A percentile compares a stretch with the other conserved stretches of the same genome.
These are phyloP conservation scores for Drosophila kanekoi DNA, from an alignment of 2,888 invertebrate species.

Conservation along the genomic window DNA sequence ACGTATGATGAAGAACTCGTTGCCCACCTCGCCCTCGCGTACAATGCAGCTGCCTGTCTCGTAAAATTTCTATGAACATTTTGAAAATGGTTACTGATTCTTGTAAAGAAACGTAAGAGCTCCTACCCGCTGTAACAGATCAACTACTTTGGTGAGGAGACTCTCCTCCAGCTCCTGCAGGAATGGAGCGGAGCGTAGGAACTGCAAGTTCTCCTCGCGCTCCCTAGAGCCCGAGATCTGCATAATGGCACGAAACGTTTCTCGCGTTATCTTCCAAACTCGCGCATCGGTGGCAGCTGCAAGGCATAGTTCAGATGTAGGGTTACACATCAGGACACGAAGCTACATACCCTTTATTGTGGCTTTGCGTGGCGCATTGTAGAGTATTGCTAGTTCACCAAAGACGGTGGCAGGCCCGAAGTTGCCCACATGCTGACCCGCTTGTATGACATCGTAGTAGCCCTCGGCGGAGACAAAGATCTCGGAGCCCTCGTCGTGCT, in stretches of 20 bases:
- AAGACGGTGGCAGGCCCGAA: slow-evolving; percentile 93
- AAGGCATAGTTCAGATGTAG: background rate
- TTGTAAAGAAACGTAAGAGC: too few species aligned
- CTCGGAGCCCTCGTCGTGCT: slow-evolving; percentile 94
- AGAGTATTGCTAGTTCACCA: slow-evolving; percentile 97
- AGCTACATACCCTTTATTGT: slow-evolving; percentile 90
- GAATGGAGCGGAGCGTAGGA: slow-evolving; percentile 92
- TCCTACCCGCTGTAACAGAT: slow-evolving; percentile 92
- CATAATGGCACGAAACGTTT: slow-evolving; percentile 95
- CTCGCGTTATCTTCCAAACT: slow-evolving; percentile 95
- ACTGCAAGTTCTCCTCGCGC: slow-evolving; percentile 93
- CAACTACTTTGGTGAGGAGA: slow-evolving; percentile 92
- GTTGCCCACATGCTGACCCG: slow-evolving; percentile 90
- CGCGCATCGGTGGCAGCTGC: slow-evolving; percentile 91
- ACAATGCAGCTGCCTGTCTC: slow-evolving; percentile 92
- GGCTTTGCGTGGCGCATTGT: slow-evolving; percentile 96
- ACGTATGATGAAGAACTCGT: slow-evolving; percentile 96
- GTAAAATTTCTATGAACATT: slow-evolving; percentile 89
- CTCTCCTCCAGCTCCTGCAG: slow-evolving; percentile 90
- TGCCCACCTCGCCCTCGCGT: slow-evolving; percentile 93
- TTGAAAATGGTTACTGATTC: too few species aligned
- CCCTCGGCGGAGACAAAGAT: slow-evolving; percentile 95
- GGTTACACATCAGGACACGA: background rate
- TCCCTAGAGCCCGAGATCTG: slow-evolving; percentile 93
- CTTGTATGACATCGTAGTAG: slow-evolving; percentile 93